Conservation (phyloP, 2,113 vertebrate genomes). For the Maylandia zebra region DNA sequence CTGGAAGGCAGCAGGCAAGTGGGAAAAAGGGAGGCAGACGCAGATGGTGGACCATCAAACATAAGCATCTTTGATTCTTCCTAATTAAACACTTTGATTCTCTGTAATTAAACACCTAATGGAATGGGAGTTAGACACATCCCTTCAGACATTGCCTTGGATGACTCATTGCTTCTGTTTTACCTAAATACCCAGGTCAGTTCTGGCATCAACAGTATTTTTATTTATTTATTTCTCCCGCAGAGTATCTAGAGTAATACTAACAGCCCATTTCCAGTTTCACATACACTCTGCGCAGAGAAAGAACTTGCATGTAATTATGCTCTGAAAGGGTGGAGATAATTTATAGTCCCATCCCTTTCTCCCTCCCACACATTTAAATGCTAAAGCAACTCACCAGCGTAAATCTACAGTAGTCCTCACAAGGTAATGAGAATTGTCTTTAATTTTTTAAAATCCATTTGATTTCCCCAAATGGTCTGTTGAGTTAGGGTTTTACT, state of each 20-base stretch:
- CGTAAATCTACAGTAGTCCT: background rate
- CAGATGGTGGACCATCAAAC: constrained; percentile 71
- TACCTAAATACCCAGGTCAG: constrained; percentile 1
- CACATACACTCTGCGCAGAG: background rate
- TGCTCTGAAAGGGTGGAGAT: constrained; percentile 17
- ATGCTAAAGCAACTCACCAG: background rate
- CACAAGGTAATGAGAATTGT: background rate
- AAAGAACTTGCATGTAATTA: constrained; percentile 45
- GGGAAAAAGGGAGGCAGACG: constrained; percentile 24
- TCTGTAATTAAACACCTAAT: constrained; percentile 70
- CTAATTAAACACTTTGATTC: constrained; percentile 74
- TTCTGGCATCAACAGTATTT: background rate
- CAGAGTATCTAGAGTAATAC: background rate
- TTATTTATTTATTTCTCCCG: background rate
- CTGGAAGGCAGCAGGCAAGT: constrained; percentile 29
- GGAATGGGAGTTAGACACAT: constrained; percentile 47
- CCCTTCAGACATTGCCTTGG: constrained; percentile 42
- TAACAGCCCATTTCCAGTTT: background rate
- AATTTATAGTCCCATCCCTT: background rate
- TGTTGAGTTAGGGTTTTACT: background rate
- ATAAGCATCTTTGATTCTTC: constrained; percentile 65
- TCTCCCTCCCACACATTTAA: background rate
- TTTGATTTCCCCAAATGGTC: constrained; percentile 6
- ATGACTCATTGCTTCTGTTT: constrained; percentile 23
- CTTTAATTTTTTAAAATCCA: background rate